Percentiles rank a stretch among this genome's conserved stretches.
Evolutionary conservation across 1,140 invertebrate genomes (phyloP).

Genomic region (Formica selysi): DNA sequence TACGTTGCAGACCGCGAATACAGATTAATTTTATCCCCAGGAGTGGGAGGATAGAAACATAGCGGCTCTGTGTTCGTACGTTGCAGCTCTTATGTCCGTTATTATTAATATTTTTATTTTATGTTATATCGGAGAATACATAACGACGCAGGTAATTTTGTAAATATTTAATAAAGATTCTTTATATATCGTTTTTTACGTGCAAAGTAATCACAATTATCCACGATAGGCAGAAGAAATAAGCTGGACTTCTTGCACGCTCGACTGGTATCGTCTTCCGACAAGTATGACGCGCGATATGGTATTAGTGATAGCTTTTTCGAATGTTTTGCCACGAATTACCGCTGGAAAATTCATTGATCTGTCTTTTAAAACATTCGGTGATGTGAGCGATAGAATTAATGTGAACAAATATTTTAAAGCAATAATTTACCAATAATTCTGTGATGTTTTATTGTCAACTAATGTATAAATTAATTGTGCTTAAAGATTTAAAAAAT

Average conservation of each 20-base stretch:
- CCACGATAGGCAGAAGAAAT: slow-evolving; percentile 53
- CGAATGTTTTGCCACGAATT: slow-evolving; percentile 71
- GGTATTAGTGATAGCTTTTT: slow-evolving; percentile 67
- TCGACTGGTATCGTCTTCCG: slow-evolving; percentile 77
- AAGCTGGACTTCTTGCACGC: slow-evolving; percentile 68
- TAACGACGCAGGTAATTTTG: slow-evolving; percentile 68
- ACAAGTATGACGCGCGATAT: slow-evolving; percentile 66
- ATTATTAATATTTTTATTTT: slow-evolving; percentile 65
- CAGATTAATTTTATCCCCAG: slow-evolving; percentile 53
- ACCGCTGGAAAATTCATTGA: slow-evolving; percentile 79
- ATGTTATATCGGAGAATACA: slow-evolving; percentile 51
- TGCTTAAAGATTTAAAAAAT: background rate
- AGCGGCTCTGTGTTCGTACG: slow-evolving; percentile 51
- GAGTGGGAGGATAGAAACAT: slow-evolving; percentile 62
- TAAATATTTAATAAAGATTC: background rate
- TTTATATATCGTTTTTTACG: too few relatives aligned
- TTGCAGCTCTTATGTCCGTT: slow-evolving; percentile 57
- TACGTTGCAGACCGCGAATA: background rate
- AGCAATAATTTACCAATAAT: too few relatives aligned
- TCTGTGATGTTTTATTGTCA: background rate
- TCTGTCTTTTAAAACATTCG: slow-evolving; percentile 75
- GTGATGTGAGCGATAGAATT: slow-evolving; percentile 70
- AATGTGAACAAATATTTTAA: background rate
- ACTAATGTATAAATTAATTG: too few relatives aligned
- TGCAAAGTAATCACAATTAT: slow-evolving; percentile 11